These are phyloP conservation scores for Falco peregrinus DNA, from an alignment of 2,797 vertebrate genomes.

Conservation along the genomic window DNA sequence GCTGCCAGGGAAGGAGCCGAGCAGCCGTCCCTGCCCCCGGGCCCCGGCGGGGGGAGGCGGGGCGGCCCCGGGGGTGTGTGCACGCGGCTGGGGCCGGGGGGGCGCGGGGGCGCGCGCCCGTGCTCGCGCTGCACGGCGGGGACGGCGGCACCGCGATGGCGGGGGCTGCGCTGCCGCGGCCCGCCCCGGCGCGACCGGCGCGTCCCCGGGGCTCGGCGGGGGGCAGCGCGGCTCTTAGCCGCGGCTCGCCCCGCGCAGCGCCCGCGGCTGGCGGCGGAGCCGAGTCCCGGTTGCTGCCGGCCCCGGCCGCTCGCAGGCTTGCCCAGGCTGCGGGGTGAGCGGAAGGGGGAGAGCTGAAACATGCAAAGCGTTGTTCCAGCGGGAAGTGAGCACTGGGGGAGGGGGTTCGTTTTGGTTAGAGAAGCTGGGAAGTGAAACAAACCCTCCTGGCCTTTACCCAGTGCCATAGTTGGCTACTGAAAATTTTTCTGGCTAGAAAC, in stretches of 20 bases:
- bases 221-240: neutral
- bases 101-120: neutral
- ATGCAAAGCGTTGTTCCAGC: neutral
- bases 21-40: neutral
- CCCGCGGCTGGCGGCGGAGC: rapidly evolving
- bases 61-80: neutral
- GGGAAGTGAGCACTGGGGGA: neutral
- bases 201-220: neutral
- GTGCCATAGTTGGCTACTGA: neutral
- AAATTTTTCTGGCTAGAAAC: neutral
- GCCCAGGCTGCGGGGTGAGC: too few species aligned
- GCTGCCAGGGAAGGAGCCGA: too few species aligned
- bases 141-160: too few species aligned
- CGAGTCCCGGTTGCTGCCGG: neutral
- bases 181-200: neutral
- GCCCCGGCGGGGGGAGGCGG: neutral
- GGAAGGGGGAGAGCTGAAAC: neutral
- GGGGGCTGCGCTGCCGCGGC: neutral
- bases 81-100: neutral
- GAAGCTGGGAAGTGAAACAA: neutral
- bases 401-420: neutral
- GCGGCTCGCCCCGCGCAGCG: neutral
- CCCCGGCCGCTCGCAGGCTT: neutral
- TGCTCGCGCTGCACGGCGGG: too few species aligned
- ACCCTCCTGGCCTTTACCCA: neutral